A percentile compares a stretch with the other conserved stretches of the same genome.
These are phyloP conservation scores for Andrena trimmerana DNA, from an alignment of 2,888 invertebrate species.

Conservation along the genomic window DNA sequence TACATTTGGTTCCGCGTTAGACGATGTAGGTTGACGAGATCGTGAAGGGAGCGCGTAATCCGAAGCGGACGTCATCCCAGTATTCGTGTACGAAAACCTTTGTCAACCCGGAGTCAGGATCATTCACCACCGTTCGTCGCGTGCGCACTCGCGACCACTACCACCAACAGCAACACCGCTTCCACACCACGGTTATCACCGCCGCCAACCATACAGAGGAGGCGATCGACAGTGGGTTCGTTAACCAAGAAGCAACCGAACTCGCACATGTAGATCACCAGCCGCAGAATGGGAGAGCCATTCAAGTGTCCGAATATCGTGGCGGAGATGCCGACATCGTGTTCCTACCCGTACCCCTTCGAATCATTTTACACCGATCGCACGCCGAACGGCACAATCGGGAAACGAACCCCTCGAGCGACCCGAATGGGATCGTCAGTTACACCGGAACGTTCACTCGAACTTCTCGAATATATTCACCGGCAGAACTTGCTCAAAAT, in stretches of 20 bases:
- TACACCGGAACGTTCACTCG: not conserved
- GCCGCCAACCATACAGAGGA: conserved; percentile 3
- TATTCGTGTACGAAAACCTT: conserved; percentile 72
- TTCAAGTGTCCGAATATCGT: conserved; percentile 68
- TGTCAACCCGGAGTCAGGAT: conserved; percentile 71
- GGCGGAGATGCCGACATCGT: conserved; percentile 64
- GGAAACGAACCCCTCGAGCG: conserved; percentile 1
- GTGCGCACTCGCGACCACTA: conserved; percentile 71
- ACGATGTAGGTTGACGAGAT: conserved; percentile 73
- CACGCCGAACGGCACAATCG: conserved; percentile 20
- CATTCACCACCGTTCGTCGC: conserved; percentile 71
- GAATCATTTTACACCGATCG: conserved; percentile 59
- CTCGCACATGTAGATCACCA: conserved; percentile 36
- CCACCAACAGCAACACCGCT: conserved; percentile 48
- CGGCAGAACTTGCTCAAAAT: not conserved
- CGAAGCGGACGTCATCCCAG: conserved; percentile 77
- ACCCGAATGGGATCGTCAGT: not conserved
- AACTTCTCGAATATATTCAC: not conserved
- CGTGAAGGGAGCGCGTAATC: conserved; percentile 76
- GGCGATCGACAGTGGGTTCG: conserved; percentile 23
- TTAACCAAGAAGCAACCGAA: not conserved
- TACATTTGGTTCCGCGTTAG: conserved; percentile 79
- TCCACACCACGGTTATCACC: conserved; percentile 24
- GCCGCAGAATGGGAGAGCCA: not conserved
- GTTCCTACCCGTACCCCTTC: conserved; percentile 45